These are phyloP conservation scores for Drosophila sp. DNA, from an alignment of 1,140 invertebrate genomes.

Conservation along the genomic window DNA sequence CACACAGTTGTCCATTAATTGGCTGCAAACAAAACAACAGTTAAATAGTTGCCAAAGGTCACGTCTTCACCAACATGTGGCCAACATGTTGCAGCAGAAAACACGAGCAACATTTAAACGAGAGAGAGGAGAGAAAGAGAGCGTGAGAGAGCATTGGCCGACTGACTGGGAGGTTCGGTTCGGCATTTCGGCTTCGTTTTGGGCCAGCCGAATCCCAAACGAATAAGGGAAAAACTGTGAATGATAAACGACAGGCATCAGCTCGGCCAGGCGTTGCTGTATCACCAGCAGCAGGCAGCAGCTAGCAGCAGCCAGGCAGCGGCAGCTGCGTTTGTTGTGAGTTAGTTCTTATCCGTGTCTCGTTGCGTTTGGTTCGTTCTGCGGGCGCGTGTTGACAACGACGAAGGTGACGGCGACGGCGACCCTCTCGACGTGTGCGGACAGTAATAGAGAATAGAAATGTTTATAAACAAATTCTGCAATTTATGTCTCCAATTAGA, in stretches of 20 bases:
- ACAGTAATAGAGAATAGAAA: background rate
- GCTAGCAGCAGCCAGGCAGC: slow-evolving; percentile 35
- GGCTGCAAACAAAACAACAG: slow-evolving; percentile 62
- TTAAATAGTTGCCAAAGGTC: slow-evolving; percentile 71
- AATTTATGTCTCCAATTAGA: slow-evolving; percentile 51
- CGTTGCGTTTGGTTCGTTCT: slow-evolving; percentile 55
- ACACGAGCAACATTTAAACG: slow-evolving; percentile 14
- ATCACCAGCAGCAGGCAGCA: slow-evolving; percentile 9
- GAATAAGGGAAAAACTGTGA: slow-evolving; percentile 22
- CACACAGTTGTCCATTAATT: slow-evolving; percentile 64
- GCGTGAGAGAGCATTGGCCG: slow-evolving; percentile 13
- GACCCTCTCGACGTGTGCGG: slow-evolving; percentile 20
- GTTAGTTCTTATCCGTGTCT: slow-evolving; percentile 51
- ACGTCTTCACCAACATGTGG: slow-evolving; percentile 51
- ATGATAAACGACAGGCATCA: slow-evolving; percentile 14
- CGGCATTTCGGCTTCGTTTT: background rate
- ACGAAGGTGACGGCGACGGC: background rate
- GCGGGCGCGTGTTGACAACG: slow-evolving; percentile 22
- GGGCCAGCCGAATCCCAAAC: slow-evolving; percentile 1
- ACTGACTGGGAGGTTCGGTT: background rate
- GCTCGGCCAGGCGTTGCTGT: slow-evolving; percentile 10
- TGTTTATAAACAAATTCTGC: slow-evolving; percentile 18
- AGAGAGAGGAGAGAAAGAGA: background rate
- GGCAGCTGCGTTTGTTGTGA: slow-evolving; percentile 31
- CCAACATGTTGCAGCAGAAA: background rate